Evolutionary conservation across 2,797 vertebrate genomes (phyloP), one percentile per base, ranked within the genome.

Genomic region (Mastacembelus armatus): DNA sequence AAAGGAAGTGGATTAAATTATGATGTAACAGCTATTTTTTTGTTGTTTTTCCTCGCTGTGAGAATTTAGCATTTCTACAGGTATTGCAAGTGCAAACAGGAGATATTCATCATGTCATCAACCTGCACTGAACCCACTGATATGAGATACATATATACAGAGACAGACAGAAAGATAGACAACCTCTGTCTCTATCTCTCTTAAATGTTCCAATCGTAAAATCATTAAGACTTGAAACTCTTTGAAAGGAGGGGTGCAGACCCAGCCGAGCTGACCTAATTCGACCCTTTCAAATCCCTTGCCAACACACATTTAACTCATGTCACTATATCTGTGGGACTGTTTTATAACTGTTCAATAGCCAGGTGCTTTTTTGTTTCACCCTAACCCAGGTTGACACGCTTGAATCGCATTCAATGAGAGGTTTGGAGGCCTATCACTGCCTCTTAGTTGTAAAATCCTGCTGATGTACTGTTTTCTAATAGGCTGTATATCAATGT

Each of bases 401-500:
- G 29, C n/a, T 24, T 36, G 5, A 39, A 54, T 35, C 9, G 32
- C 18, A 7, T 60, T 59, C n/a, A 54, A 22, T 33, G 50, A 14
- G 47, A 40, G n/a, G 19, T 27, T 44, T 6, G 18, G 22, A 18
- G 35, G 15, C 24, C 26, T 32, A 33, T 48, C 62, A 47, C 10
- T 16, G 47, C 12, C 39, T 54, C 16, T 10, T 29, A 45, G 39
- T 60, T 45, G 19, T 58, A 36, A 63, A 54, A 33, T 71, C 64
- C 50, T 72, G 65, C 36, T 56, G 77, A 66, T 65, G 29, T 36
- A 42, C n/a, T 12, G 44, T 66, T 73, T 58, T 59, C 59, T 60
- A 68, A 33, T n/a, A 16, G n/a, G 35, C 55, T 64, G 32, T 57
- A 50, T 48, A 78, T 74, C 42, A 61, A 48, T 66, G 64, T 44